These are phyloP conservation scores for Sebastes flavidus DNA, from an alignment of 2,797 vertebrate species.

Conservation along the genomic window DNA sequence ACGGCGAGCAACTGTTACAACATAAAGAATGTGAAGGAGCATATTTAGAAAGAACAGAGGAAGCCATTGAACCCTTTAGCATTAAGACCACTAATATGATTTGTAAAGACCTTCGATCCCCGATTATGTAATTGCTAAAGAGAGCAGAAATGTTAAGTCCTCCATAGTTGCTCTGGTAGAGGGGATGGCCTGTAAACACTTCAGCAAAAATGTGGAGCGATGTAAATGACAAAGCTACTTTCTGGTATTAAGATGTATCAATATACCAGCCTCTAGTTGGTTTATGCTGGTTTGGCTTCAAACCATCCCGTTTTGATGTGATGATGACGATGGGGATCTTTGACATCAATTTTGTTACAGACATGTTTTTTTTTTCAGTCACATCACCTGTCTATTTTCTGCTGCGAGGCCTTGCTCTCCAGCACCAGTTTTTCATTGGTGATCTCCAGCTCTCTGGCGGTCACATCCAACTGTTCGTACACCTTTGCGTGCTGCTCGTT, in stretches of 20 bases:
- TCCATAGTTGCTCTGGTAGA: background rate
- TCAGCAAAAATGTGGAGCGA: background rate
- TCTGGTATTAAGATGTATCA: background rate
- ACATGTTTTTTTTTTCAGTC: background rate
- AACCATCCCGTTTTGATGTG: background rate
- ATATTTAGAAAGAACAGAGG: constrained; percentile 43
- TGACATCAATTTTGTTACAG: background rate
- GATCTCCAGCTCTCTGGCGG: constrained; percentile 93
- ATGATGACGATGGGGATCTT: background rate
- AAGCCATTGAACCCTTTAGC: constrained; percentile 9
- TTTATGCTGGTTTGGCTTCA: background rate
- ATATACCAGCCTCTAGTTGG: background rate
- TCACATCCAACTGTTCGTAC: constrained; percentile 96
- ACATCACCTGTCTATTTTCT: constrained; percentile 93
- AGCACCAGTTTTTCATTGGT: constrained; percentile 94
- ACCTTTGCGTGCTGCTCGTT: constrained; percentile 97
- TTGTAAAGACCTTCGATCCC: constrained; percentile 21
- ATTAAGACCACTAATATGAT: constrained; percentile 35
- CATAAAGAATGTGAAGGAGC: background rate
- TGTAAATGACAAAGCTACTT: background rate
- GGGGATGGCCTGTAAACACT: background rate
- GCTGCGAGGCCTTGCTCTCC: constrained; percentile 95
- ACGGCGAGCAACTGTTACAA: constrained; percentile 9
- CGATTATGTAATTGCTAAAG: constrained; percentile 17
- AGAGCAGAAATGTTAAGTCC: background rate